Conservation (phyloP, 2,113 vertebrate species). For the Vulpes vulpes region DNA sequence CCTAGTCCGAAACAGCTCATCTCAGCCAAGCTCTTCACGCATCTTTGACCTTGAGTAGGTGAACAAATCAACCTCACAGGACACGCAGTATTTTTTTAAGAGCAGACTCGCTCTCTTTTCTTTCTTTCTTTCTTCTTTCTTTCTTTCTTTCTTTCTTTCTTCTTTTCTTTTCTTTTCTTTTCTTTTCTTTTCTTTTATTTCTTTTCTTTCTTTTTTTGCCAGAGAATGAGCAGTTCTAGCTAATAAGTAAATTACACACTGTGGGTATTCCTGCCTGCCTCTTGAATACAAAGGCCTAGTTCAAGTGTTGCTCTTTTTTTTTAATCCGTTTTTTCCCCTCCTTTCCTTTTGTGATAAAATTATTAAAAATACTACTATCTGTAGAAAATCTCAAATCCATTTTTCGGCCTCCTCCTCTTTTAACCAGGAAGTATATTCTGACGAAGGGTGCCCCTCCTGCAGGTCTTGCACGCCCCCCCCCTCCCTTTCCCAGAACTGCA, state of each 20-base stretch:
- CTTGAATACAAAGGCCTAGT: constrained; percentile 80
- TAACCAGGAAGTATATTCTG: constrained; percentile 91
- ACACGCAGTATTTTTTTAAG: constrained; percentile 74
- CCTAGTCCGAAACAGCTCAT: constrained; percentile 38
- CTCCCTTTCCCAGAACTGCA: constrained; percentile 71
- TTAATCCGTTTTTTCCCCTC: constrained; percentile 26
- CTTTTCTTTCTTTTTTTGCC: not conserved
- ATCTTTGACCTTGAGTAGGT: constrained; percentile 64
- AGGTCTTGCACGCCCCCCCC: constrained; percentile 79
- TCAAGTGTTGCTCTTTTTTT: constrained; percentile 71
- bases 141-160: not conserved
- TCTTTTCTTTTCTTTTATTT: not conserved
- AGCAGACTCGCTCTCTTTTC: constrained; percentile 42
- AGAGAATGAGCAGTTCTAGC: constrained; percentile 75
- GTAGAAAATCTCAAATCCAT: constrained; percentile 92
- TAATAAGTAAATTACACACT: constrained; percentile 57
- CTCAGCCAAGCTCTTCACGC: constrained; percentile 63
- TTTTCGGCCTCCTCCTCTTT: constrained; percentile 92
- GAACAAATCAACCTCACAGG: constrained; percentile 72
- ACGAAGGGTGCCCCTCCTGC: constrained; percentile 83
- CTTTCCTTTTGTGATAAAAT: constrained; percentile 76
- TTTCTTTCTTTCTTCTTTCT: not conserved
- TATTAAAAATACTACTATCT: constrained; percentile 77
- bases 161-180: not conserved
- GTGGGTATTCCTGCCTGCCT: constrained; percentile 83